Percentiles rank a stretch among this genome's conserved stretches.
phyloP scores from a whole-genome alignment of 2,113 vertebrate genomes.

The Rhinolophus ferrumequinum region DNA sequence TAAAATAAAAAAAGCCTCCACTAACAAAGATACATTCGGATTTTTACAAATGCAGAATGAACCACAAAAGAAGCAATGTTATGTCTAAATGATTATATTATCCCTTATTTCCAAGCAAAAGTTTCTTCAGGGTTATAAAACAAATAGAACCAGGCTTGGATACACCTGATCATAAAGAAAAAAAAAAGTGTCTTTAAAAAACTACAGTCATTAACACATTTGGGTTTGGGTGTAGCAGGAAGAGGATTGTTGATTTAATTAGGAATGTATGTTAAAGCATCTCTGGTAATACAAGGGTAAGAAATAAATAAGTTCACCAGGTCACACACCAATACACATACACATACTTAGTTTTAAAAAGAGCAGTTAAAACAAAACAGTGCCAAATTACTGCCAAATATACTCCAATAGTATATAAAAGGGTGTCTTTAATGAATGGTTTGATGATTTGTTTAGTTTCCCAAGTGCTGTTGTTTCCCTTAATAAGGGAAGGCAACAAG shows the following conservation, averaged over 20 bases:
- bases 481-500: background rate
- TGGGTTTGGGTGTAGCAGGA: background rate
- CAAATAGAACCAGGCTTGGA: background rate
- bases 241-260: background rate
- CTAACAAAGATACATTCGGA: background rate
- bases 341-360: background rate
- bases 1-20: constrained; percentile 37
- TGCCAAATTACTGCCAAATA: background rate
- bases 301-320: background rate
- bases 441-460: background rate
- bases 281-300: background rate
- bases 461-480: background rate
- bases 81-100: constrained; percentile 12
- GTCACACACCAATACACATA: background rate
- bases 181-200: background rate
- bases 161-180: background rate
- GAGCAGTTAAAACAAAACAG: background rate
- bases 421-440: background rate
- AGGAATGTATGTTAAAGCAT: background rate
- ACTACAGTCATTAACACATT: background rate
- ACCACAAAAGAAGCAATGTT: background rate
- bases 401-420: background rate
- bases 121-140: background rate
- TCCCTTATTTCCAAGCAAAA: background rate
- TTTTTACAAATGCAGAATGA: constrained; percentile 26